These are phyloP conservation scores for Magallana gigas DNA, from an alignment of 1,140 invertebrate genomes.

Conservation along the genomic window DNA sequence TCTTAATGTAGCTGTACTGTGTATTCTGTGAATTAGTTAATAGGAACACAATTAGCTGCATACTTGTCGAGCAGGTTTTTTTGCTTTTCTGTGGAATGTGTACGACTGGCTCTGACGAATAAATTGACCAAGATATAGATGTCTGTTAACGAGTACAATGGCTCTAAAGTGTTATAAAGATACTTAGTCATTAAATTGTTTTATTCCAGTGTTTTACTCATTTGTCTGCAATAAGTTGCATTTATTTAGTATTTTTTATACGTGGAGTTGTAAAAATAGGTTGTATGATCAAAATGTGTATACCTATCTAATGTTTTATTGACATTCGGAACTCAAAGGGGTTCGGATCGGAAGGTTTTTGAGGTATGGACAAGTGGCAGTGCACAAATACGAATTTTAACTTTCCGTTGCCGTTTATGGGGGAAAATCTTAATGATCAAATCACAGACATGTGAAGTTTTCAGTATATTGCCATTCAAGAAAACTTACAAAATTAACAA, in stretches of 20 bases:
- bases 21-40: neutral
- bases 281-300: too few relatives aligned
- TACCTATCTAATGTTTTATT: too few relatives aligned
- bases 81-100: neutral
- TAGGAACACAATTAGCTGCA: neutral
- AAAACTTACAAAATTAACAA: neutral
- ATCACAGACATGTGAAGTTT: neutral
- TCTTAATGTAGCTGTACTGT: too few relatives aligned
- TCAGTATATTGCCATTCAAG: neutral
- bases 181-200: too few relatives aligned
- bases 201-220: too few relatives aligned
- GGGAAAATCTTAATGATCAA: neutral
- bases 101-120: neutral
- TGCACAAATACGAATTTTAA: slow-evolving; percentile 2
- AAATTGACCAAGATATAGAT: neutral
- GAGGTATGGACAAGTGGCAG: neutral
- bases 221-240: too few relatives aligned
- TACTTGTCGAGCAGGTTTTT: neutral
- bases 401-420: slow-evolving; percentile 4
- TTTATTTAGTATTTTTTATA: too few relatives aligned
- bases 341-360: neutral
- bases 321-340: neutral
- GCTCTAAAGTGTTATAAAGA: too few relatives aligned
- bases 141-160: neutral
- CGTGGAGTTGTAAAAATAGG: too few relatives aligned